Percentiles rank a stretch among this genome's conserved stretches.
These are phyloP conservation scores for Danaus chrysippus DNA, from an alignment of 2,888 invertebrate species.

Conservation along the genomic window DNA sequence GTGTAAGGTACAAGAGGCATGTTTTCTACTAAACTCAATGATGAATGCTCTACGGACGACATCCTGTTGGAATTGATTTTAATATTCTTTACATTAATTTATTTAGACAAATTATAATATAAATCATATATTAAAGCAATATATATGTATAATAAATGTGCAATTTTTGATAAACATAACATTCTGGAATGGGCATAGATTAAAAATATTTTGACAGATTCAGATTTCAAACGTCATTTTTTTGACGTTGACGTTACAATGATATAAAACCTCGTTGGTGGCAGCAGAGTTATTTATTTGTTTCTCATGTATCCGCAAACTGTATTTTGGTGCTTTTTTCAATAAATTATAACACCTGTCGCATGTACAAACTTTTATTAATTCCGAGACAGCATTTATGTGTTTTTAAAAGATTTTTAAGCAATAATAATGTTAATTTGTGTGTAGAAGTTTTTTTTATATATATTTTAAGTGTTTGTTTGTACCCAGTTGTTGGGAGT, in stretches of 20 bases:
- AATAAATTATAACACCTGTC: conserved; percentile 35
- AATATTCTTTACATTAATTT: conserved; percentile 23
- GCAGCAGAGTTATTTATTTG: not conserved
- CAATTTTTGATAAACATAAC: conserved; percentile 58
- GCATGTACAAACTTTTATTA: conserved; percentile 39
- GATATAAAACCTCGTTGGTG: not conserved
- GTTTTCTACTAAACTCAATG: conserved; percentile 57
- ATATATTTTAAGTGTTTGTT: conserved; percentile 24
- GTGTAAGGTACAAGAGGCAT: conserved; percentile 51
- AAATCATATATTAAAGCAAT: conserved; percentile 39
- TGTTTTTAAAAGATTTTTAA: conserved; percentile 37
- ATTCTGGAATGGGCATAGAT: not conserved
- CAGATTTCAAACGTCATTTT: not conserved
- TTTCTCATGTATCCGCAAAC: conserved; percentile 17
- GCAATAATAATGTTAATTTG: conserved; percentile 31
- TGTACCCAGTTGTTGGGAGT: not conserved
- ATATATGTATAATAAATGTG: conserved; percentile 52
- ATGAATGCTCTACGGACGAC: conserved; percentile 30
- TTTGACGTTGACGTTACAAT: not conserved
- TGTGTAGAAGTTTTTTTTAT: conserved; percentile 32
- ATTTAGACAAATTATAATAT: conserved; percentile 28
- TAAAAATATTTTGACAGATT: not conserved
- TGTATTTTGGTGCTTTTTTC: conserved; percentile 51
- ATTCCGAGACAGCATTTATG: conserved; percentile 67
- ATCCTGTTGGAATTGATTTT: conserved; percentile 35